Base-by-base conservation (phyloP, 2,888 invertebrate species). In the Watsonalla binaria region DNA sequence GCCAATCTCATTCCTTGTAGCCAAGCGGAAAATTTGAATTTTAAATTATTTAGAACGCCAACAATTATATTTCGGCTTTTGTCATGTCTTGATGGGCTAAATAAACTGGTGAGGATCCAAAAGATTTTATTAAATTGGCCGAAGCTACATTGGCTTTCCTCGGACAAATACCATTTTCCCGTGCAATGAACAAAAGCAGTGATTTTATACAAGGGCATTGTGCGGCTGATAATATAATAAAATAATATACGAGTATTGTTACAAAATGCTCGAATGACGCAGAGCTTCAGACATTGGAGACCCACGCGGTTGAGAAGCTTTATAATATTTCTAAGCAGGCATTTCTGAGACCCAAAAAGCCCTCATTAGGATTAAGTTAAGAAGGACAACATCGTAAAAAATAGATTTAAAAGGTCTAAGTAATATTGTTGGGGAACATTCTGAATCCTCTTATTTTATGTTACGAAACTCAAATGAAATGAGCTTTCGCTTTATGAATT, bases 71-170 rank as follows among this genome's bases (percentile, higher is more conserved):
- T 48, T 35, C 35, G 34, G 34, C 46, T 61, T 47, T 65, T 65
- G 51, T 58, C 61, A 59, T 54, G 58, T 58, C 57, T 61, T 66
- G 56, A 61, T 61, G 58, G 59, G 56, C 61, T 67, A 67, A 63
- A 63, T 67, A 68, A 70, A 61, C 51, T 55, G 57, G 56, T 58
- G 60, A 64, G 52, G 55, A 62, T 54, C 56, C 55, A 52, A 58
- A 54, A 57, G 53, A 55, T 60, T 68, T 68, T 67, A 65, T 63
- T 62, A 60, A 68, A 68, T 68, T 66, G 56, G 47, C 47, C 45
- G 57, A 57, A 58, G 62, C 61, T 57, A 58, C 60, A 57, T 56
- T 55, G 57, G 54, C 46, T 62, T 56, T 39, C 51, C 37, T 15
- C 37, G 37, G 37, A 37, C 49, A 35, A 35, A 48, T 48, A 48